Percentiles rank a stretch among this genome's conserved stretches.
phyloP scores from a whole-genome alignment of 2,797 vertebrate species.

The Enteromius treurensis region DNA sequence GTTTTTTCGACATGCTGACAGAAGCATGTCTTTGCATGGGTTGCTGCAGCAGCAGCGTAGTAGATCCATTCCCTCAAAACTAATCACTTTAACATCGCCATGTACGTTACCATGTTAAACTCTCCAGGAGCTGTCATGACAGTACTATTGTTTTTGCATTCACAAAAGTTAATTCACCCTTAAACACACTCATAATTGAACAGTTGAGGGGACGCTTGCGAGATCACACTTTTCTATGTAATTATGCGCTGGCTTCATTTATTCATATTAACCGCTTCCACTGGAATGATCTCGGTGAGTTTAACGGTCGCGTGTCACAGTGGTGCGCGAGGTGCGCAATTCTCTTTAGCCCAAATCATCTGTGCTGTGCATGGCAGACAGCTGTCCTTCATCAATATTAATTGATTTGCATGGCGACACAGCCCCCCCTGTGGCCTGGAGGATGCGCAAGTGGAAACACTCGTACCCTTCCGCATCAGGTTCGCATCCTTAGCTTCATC shows the following conservation, averaged over 20 bases:
- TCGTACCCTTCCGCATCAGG: slow-evolving; percentile 13
- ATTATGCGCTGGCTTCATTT: slow-evolving; percentile 10
- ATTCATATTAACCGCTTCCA: slow-evolving; percentile 43
- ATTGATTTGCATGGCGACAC: slow-evolving; percentile 51
- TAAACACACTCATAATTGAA: background rate
- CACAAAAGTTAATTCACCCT: background rate
- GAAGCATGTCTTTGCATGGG: background rate
- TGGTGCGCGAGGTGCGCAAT: background rate
- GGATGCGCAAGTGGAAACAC: slow-evolving; percentile 29
- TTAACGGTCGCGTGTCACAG: background rate
- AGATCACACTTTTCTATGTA: background rate
- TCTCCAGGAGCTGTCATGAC: background rate
- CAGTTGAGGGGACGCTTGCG: background rate
- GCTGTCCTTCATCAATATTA: slow-evolving; percentile 71
- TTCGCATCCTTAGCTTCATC: slow-evolving; percentile 48
- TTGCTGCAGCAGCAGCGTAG: background rate
- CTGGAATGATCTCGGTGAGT: background rate
- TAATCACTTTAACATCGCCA: background rate
- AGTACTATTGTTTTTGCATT: background rate
- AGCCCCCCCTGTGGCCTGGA: slow-evolving; percentile 48
- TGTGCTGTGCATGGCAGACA: slow-evolving; percentile 50
- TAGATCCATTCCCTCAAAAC: background rate
- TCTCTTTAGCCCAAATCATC: slow-evolving; percentile 3
- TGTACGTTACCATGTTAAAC: background rate
- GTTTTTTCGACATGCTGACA: background rate